phyloP scores from a whole-genome alignment of 2,888 invertebrate species.

The Sphecodes monilicornis region DNA sequence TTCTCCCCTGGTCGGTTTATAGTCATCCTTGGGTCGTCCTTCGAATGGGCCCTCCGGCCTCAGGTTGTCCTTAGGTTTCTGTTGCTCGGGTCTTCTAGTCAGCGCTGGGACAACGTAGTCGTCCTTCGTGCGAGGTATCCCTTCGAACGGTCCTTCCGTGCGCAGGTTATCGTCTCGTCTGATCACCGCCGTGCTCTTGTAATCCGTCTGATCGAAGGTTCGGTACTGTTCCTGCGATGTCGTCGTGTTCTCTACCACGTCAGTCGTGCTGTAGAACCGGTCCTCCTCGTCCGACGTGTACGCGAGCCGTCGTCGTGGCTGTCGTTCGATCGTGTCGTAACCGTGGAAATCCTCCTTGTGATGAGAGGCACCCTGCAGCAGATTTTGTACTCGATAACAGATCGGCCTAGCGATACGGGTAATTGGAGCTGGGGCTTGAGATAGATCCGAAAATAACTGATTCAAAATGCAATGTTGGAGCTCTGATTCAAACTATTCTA shows the following conservation, averaged over 20 bases:
- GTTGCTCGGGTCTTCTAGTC: slow-evolving; percentile 84
- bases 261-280: slow-evolving; percentile 77
- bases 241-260: slow-evolving; percentile 88
- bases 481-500: background rate
- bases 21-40: slow-evolving; percentile 68
- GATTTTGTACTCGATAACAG: slow-evolving; percentile 17
- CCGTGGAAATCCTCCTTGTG: slow-evolving; percentile 81
- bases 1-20: slow-evolving; percentile 84
- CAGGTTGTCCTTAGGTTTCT: slow-evolving; percentile 79
- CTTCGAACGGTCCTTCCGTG: slow-evolving; percentile 87
- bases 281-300: slow-evolving; percentile 89
- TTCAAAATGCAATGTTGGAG: background rate
- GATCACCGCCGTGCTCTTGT: slow-evolving; percentile 77
- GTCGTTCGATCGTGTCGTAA: slow-evolving; percentile 75
- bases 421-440: slow-evolving; percentile 1
- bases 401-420: background rate
- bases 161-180: slow-evolving; percentile 82
- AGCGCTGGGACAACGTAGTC: slow-evolving; percentile 83
- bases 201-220: slow-evolving; percentile 87
- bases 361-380: slow-evolving; percentile 80
- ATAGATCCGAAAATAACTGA: background rate
- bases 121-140: slow-evolving; percentile 81
- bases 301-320: slow-evolving; percentile 87
- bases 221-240: slow-evolving; percentile 89
- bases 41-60: slow-evolving; percentile 83